Evolutionary conservation across 2,888 invertebrate genomes (phyloP).

Genomic region (Enchytraeus crypticus): DNA sequence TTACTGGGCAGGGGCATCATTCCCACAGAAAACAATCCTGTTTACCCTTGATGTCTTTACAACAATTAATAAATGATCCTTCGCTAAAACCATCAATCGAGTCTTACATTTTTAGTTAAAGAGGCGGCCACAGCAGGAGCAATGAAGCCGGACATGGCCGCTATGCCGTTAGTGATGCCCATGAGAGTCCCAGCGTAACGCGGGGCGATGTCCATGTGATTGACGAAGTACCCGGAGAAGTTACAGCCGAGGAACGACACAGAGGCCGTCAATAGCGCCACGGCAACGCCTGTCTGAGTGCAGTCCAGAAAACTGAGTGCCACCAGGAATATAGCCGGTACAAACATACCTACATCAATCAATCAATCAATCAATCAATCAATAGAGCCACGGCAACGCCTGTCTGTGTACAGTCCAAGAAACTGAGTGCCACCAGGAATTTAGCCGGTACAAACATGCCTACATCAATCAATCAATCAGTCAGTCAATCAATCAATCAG

Average conservation of each 20-base stretch:
- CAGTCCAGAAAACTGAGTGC: constrained; percentile 43
- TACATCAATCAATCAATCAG: constrained; percentile 14
- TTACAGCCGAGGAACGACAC: constrained; percentile 40
- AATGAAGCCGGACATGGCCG: constrained; percentile 45
- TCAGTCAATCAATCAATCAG: no score
- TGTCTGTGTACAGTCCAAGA: constrained; percentile 39
- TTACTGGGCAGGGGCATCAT: no score
- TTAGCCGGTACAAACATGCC: constrained; percentile 40
- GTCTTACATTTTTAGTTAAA: constrained; percentile 34
- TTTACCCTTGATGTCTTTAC: no score
- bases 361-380: neutral
- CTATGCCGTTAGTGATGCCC: constrained; percentile 46
- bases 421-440: constrained; percentile 40
- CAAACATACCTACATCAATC: constrained; percentile 33
- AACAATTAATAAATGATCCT: no score
- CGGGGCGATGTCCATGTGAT: constrained; percentile 48
- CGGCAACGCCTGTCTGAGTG: constrained; percentile 34
- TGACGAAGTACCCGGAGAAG: constrained; percentile 46
- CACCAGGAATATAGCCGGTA: constrained; percentile 39
- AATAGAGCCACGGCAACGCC: constrained; percentile 30
- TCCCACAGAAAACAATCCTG: no score
- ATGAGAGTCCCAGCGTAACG: constrained; percentile 45
- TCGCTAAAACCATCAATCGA: no score
- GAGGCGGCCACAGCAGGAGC: constrained; percentile 41
- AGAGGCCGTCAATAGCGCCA: constrained; percentile 37